Base-by-base conservation (phyloP, 92 coral and sea anemone species). In the Porites evermanni region DNA sequence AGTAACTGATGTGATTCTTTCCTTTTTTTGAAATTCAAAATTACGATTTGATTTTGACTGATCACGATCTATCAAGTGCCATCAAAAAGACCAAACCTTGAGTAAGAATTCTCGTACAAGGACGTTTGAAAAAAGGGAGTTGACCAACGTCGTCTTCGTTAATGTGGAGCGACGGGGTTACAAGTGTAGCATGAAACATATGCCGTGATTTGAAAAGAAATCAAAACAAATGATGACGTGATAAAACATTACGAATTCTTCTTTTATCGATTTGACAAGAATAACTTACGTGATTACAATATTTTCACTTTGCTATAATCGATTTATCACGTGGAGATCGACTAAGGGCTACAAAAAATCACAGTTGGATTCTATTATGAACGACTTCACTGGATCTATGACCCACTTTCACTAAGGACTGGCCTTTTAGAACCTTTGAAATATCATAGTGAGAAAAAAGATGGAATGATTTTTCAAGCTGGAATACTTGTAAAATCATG, bases 321-420 rank as follows among this genome's bases (percentile, higher is more conserved):
- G 83, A 79, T 23, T 79, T 79, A 32, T 14, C 72, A 79, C 72
- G 50, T 79, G 72, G 16, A 67, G 23, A 18, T 12, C 50, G 21
- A 24, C 80, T 16, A 60, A 60, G 8, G 67, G 17, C 53, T 68
- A 58, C 16, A 23, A 60, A 51, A 77, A 60, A 77, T n/a, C 68
- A 2, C 53, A 18, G 17, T 26, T 12, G 24, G 68, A 23, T 44
- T 6, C 67, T 63, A 38, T 63, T 20, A 14, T 16, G 67, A 63
- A 3, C 12, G 18, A 67, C 17, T 0, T 47, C 11, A 67, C 38
- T 10, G 16, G 29, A 67, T 23, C 24, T 26, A 29, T 70, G n/a
- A 18, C n/a, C 19, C 52, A 29, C 9, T 10, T 2, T 23, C 18
- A 63, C 67, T 29, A 20, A 73, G 8, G 10, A n/a, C 53, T 21